These are phyloP conservation scores for Potamilus streckersoni DNA, from an alignment of 1,140 invertebrate species.

Conservation along the genomic window DNA sequence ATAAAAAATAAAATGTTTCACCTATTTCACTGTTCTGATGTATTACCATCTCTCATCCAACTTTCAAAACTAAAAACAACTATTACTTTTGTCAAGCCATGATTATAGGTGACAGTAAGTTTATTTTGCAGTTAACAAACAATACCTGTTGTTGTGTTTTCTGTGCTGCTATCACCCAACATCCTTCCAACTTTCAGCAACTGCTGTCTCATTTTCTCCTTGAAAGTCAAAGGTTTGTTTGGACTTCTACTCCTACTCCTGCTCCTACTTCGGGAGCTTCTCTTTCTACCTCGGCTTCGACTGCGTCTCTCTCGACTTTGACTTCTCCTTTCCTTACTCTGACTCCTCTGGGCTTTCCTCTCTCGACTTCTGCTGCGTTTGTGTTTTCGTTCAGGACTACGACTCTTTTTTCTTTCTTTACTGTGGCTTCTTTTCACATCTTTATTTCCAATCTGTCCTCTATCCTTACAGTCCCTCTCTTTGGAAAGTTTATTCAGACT, in stretches of 20 bases:
- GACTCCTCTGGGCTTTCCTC: slow-evolving; percentile 9
- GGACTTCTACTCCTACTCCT: slow-evolving; percentile 29
- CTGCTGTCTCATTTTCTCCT: slow-evolving; percentile 59
- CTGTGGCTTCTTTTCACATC: too few relatives aligned
- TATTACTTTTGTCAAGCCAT: background rate
- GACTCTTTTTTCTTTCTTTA: background rate
- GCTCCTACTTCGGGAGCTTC: slow-evolving; percentile 21
- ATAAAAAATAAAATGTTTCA: background rate
- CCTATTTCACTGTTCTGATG: background rate
- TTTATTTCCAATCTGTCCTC: too few relatives aligned
- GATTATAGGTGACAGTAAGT: background rate
- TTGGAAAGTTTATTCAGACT: background rate
- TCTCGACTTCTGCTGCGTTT: too few relatives aligned
- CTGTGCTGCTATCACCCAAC: slow-evolving; percentile 23
- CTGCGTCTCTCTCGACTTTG: slow-evolving; percentile 7
- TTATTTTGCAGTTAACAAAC: background rate
- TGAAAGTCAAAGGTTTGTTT: slow-evolving; percentile 51
- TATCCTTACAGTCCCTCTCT: too few relatives aligned
- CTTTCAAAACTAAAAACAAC: background rate
- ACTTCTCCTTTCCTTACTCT: slow-evolving; percentile 9
- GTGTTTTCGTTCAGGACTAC: background rate
- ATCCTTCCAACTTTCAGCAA: slow-evolving; percentile 53
- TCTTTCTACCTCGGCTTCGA: slow-evolving; percentile 16
- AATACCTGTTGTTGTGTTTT: slow-evolving; percentile 1
- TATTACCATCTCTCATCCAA: background rate